Evolutionary conservation across 2,888 invertebrate species (phyloP).

Genomic region (Linnaemya vulpina): DNA sequence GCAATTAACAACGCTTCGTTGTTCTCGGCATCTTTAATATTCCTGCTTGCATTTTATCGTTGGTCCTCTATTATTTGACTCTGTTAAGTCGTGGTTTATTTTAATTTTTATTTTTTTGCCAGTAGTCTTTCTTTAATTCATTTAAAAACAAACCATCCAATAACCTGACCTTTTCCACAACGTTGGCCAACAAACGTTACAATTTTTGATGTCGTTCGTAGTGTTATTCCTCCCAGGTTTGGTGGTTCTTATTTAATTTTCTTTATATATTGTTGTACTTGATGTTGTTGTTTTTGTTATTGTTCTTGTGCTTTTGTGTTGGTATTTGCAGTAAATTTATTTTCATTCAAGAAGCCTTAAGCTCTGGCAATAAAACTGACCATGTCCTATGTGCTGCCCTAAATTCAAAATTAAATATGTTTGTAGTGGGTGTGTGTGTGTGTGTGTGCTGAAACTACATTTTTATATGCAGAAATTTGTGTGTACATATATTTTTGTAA

Average conservation of each 20-base stretch:
- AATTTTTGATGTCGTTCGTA: slow-evolving; percentile 6
- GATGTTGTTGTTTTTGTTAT: neutral
- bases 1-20: slow-evolving; percentile 17
- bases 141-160: slow-evolving; percentile 39
- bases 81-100: neutral
- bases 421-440: neutral
- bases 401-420: neutral
- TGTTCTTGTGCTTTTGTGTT: neutral
- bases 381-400: neutral
- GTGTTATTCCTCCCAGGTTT: neutral
- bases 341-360: neutral
- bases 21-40: neutral
- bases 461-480: neutral
- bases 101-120: neutral
- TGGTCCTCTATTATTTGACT: neutral
- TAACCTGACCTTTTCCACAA: slow-evolving; percentile 41
- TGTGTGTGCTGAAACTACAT: neutral
- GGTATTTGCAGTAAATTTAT: neutral
- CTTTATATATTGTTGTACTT: neutral
- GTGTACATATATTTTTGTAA: neutral
- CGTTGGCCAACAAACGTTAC: slow-evolving; percentile 16
- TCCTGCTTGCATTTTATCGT: neutral
- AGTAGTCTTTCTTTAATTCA: slow-evolving; percentile 8
- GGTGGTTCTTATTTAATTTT: neutral
- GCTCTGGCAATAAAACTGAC: neutral